A percentile compares a stretch with the other conserved stretches of the same genome.
Evolutionary conservation across 2,888 invertebrate genomes (phyloP).

Genomic region (Aphrophora alni): DNA sequence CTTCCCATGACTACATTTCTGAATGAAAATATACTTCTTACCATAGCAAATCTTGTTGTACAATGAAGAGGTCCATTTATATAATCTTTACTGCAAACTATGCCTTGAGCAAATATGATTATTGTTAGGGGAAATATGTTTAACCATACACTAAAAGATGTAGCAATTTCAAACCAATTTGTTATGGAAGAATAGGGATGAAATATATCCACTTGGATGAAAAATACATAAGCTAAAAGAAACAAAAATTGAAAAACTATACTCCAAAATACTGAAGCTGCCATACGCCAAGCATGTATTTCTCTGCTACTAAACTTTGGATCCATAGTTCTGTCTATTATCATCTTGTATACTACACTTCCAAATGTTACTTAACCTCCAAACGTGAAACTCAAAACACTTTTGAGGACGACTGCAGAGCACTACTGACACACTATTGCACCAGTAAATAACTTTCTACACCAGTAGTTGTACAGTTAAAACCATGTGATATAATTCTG

Average conservation of each 20-base stretch:
- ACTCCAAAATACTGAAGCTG: conserved; percentile 66
- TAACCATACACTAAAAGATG: conserved; percentile 69
- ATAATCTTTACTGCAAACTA: conserved; percentile 73
- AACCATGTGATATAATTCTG: no score
- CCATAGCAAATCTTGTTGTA: conserved; percentile 70
- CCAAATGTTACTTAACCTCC: no score
- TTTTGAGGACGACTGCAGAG: no score
- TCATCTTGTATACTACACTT: no score
- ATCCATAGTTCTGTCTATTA: background rate
- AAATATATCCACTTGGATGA: conserved; percentile 67
- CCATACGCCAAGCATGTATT: conserved; percentile 64
- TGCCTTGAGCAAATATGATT: conserved; percentile 73
- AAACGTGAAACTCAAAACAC: no score
- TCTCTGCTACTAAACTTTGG: conserved; percentile 55
- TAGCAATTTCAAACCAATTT: conserved; percentile 65
- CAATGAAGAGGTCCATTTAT: conserved; percentile 66
- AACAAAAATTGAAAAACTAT: conserved; percentile 58
- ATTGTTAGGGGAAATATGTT: conserved; percentile 68
- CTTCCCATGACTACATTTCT: conserved; percentile 65
- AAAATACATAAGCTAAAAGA: conserved; percentile 53
- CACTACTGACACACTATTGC: no score
- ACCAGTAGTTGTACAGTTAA: no score
- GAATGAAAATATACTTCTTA: conserved; percentile 66
- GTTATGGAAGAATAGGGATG: conserved; percentile 72
- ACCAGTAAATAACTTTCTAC: no score